Evolutionary conservation across 2,797 vertebrate species (phyloP).

Genomic region (Macropus fuliginosus): DNA sequence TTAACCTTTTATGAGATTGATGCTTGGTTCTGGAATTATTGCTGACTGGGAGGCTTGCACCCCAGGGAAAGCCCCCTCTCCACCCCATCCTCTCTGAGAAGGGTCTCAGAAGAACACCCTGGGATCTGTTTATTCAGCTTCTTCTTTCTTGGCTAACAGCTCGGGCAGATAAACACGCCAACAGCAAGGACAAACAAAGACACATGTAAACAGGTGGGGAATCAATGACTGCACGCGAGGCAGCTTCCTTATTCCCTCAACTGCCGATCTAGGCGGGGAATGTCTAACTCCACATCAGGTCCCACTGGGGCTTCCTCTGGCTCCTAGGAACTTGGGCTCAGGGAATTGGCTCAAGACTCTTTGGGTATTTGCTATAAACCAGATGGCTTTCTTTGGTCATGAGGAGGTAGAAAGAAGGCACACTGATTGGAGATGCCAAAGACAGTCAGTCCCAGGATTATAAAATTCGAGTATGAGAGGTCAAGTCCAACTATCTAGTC

Average conservation of each 20-base stretch:
- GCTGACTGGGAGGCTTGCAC: conserved; percentile 29
- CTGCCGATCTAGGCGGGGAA: neutral
- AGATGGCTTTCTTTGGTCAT: neutral
- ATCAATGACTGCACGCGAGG: neutral
- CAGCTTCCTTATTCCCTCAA: neutral
- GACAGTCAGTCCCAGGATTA: neutral
- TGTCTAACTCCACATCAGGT: neutral
- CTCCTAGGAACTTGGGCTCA: rapidly evolving
- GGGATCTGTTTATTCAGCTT: conserved; percentile 34
- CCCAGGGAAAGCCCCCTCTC: neutral
- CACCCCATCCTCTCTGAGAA: neutral
- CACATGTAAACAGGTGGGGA: neutral
- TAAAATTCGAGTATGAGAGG: neutral
- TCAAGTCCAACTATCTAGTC: neutral
- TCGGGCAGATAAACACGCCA: neutral
- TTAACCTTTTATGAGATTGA: conserved; percentile 84
- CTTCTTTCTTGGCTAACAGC: conserved; percentile 14
- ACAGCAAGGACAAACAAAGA: neutral
- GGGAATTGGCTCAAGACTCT: neutral
- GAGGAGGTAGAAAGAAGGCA: neutral
- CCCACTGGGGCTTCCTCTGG: neutral
- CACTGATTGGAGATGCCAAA: neutral
- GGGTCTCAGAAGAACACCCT: conserved; percentile 13
- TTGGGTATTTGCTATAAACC: neutral
- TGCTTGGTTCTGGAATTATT: conserved; percentile 63